A percentile compares a stretch with the other conserved stretches of the same genome.
Conservation (phyloP, 35 echinoderm and acorn worm species). For the Lytechinus pictus region DNA sequence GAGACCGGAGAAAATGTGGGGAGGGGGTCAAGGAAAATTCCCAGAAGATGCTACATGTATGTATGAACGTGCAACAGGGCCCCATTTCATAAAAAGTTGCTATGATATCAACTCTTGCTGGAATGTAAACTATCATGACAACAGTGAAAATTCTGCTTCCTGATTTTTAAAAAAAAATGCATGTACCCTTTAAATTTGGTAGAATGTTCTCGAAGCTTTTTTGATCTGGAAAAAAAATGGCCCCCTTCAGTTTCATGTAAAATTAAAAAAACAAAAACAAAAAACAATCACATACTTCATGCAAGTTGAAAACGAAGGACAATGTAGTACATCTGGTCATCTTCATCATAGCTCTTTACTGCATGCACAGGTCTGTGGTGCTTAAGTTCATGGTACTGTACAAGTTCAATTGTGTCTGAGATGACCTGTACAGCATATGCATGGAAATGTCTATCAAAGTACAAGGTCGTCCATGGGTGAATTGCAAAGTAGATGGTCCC, state of each 20-base stretch:
- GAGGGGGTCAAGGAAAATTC: conserved; percentile 14
- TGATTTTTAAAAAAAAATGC: no score
- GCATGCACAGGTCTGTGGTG: conserved; percentile 22
- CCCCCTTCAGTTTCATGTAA: no score
- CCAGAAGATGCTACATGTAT: background rate
- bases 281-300: conserved; percentile 10
- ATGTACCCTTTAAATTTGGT: background rate
- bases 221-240: background rate
- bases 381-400: conserved; percentile 22
- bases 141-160: no score
- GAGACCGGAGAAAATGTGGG: background rate
- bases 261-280: no score
- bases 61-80: no score
- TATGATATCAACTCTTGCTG: no score
- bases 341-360: background rate
- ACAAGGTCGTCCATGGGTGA: background rate
- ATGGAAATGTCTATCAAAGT: conserved; percentile 33
- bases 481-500: conserved; percentile 10
- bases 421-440: conserved; percentile 33
- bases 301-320: background rate
- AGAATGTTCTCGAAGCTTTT: conserved; percentile 9
- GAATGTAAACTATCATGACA: no score
- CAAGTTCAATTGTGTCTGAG: no score
- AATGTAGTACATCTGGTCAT: conserved; percentile 17
- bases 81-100: no score